phyloP scores from a whole-genome alignment of 2,888 invertebrate genomes.

The Caenorhabditis doughertyi region DNA sequence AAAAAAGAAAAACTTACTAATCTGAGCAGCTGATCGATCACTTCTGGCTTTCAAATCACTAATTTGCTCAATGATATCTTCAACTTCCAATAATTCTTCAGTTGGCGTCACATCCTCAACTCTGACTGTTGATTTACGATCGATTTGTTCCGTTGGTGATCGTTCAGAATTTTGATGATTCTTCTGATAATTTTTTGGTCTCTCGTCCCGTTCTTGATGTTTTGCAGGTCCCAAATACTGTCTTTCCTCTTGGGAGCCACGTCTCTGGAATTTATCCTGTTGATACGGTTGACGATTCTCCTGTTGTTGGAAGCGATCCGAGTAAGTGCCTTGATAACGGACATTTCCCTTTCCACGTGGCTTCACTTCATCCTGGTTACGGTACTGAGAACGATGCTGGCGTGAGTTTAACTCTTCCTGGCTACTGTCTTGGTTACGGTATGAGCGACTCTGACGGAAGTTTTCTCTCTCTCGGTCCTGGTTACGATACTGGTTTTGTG shows the following conservation, averaged over 20 bases:
- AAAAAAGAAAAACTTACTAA: constrained; percentile 50
- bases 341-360: constrained; percentile 7
- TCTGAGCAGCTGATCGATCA: constrained; percentile 68
- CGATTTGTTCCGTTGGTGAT: not conserved
- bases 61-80: constrained; percentile 65
- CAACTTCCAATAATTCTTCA: constrained; percentile 60
- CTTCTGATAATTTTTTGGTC: not conserved
- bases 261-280: not conserved
- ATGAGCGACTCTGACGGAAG: no score
- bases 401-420: no score
- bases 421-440: no score
- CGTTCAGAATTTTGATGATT: no score
- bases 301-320: not conserved
- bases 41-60: constrained; percentile 61
- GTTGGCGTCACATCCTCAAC: constrained; percentile 22
- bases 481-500: no score
- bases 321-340: constrained; percentile 9
- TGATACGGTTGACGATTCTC: not conserved
- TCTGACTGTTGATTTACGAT: not conserved
- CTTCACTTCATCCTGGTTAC: no score
- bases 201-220: not conserved
- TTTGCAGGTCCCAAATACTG: not conserved
- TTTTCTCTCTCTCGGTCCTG: no score
- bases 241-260: not conserved
- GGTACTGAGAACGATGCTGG: no score